phyloP scores from a whole-genome alignment of 2,797 vertebrate genomes.

The Parotocinclus haroldoi region DNA sequence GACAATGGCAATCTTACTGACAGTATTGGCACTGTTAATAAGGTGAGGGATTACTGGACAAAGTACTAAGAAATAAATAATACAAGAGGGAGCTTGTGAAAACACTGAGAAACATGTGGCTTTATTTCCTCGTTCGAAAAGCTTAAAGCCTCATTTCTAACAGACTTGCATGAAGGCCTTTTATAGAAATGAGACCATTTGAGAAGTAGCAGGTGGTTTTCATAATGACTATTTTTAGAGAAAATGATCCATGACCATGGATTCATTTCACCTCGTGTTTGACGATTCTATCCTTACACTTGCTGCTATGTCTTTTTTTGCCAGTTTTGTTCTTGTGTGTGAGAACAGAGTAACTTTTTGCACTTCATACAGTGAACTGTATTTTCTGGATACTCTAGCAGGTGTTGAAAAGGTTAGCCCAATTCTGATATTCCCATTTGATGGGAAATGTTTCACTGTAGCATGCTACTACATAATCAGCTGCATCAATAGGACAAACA shows the following conservation, averaged over 20 bases:
- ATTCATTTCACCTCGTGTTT: constrained; percentile 7
- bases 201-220: constrained; percentile 20
- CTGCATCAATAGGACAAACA: too few species aligned
- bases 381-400: too few species aligned
- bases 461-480: too few species aligned
- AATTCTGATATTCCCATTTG: too few species aligned
- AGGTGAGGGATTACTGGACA: too few species aligned
- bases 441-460: too few species aligned
- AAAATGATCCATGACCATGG: not conserved
- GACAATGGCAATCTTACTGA: too few species aligned
- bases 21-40: too few species aligned
- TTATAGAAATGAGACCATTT: constrained; percentile 11
- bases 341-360: too few species aligned
- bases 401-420: too few species aligned
- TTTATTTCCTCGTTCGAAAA: constrained; percentile 10
- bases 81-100: constrained; percentile 1
- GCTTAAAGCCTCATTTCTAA: constrained; percentile 5
- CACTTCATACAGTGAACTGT: too few species aligned
- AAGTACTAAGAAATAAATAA: not conserved
- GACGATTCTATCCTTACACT: constrained; percentile 1
- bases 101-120: constrained; percentile 10
- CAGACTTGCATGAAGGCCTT: constrained; percentile 4
- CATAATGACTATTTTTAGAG: constrained; percentile 20
- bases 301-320: constrained; percentile 6
- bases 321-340: too few species aligned